phyloP scores from a whole-genome alignment of 2,888 invertebrate genomes.

The Protonemura montana region DNA sequence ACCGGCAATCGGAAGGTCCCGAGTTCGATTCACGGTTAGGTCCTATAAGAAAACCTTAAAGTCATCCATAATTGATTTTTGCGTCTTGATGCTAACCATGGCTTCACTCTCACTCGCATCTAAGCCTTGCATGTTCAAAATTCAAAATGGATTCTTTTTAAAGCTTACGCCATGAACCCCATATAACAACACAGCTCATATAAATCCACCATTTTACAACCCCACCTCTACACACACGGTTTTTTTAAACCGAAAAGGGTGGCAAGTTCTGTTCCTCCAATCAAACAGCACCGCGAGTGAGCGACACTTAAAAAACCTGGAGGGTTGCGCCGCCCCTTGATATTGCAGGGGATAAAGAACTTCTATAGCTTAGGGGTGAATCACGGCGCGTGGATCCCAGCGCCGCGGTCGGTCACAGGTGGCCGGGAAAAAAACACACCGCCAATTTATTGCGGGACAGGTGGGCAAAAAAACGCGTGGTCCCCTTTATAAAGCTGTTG shows the following conservation, averaged over 20 bases:
- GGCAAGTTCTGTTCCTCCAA: not conserved
- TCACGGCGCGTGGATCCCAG: too few species aligned
- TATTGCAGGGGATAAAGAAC: not conserved
- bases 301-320: not conserved
- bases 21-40: too few species aligned
- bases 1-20: too few species aligned
- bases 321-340: not conserved
- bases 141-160: too few species aligned
- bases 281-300: not conserved
- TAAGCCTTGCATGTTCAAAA: too few species aligned
- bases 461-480: constrained; percentile 1
- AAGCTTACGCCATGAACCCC: too few species aligned
- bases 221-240: not conserved
- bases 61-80: too few species aligned
- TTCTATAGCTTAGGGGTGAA: too few species aligned
- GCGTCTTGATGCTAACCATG: too few species aligned
- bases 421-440: not conserved
- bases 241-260: not conserved
- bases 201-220: not conserved
- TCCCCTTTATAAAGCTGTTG: not conserved
- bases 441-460: not conserved
- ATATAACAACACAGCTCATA: too few species aligned
- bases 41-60: too few species aligned
- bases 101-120: too few species aligned
- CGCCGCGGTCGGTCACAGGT: not conserved